These are phyloP conservation scores for Trichopria drosophilae DNA, from an alignment of 2,888 invertebrate genomes.

Conservation along the genomic window DNA sequence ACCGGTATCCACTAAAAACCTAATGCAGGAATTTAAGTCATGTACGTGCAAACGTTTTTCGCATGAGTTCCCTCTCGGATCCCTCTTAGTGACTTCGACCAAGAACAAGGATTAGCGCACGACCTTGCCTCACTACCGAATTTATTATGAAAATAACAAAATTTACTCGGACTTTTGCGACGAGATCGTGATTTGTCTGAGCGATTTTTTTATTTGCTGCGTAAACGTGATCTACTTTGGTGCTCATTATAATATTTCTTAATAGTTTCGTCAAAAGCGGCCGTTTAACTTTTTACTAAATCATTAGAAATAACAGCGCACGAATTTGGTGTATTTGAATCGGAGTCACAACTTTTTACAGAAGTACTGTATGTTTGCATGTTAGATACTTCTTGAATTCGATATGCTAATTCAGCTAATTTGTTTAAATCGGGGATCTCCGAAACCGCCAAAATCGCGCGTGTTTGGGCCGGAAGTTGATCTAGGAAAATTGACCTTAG, in stretches of 20 bases:
- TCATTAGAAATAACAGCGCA: too few species aligned
- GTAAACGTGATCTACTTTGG: not conserved
- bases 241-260: too few species aligned
- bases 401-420: slow-evolving; percentile 14
- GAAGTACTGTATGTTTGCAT: not conserved
- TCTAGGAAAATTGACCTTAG: slow-evolving; percentile 13
- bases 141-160: slow-evolving; percentile 13
- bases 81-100: not conserved
- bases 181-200: not conserved
- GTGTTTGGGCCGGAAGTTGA: slow-evolving; percentile 15
- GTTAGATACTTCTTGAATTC: not conserved
- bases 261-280: too few species aligned
- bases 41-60: not conserved
- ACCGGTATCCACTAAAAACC: too few species aligned
- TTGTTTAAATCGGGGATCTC: slow-evolving; percentile 11
- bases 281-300: too few species aligned
- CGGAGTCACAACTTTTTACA: too few species aligned
- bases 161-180: not conserved
- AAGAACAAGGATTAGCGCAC: slow-evolving; percentile 23
- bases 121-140: slow-evolving; percentile 20
- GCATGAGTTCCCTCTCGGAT: not conserved
- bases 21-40: slow-evolving; percentile 2
- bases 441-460: slow-evolving; percentile 7
- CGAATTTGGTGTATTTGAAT: too few species aligned
- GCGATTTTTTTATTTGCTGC: too few species aligned